Percentiles rank a stretch among this genome's conserved stretches.
Conservation (phyloP, 2,888 invertebrate genomes). For the Plagodis dolabraria region DNA sequence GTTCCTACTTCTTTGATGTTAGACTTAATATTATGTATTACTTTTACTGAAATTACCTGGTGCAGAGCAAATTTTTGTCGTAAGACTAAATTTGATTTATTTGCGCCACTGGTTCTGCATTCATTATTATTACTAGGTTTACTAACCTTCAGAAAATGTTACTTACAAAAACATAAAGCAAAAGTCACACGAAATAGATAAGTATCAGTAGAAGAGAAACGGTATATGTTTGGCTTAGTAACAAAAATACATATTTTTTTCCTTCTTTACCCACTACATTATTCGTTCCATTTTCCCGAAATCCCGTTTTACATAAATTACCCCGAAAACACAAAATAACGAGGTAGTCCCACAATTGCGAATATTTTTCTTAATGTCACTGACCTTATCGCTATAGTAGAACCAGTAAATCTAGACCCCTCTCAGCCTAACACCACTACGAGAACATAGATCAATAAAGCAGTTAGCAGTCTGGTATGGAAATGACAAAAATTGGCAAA, state of each 20-base stretch:
- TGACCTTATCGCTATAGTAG: constrained; percentile 43
- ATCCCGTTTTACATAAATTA: constrained; percentile 24
- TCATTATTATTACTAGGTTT: too few relatives aligned
- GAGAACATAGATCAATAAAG: constrained; percentile 40
- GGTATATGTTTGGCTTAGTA: constrained; percentile 2
- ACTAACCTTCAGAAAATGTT: too few relatives aligned
- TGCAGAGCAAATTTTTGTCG: too few relatives aligned
- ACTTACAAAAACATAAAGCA: too few relatives aligned
- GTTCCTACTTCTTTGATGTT: too few relatives aligned
- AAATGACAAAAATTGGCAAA: constrained; percentile 70
- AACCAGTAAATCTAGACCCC: constrained; percentile 45
- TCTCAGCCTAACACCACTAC: constrained; percentile 18
- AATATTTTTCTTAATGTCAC: constrained; percentile 50
- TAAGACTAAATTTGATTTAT: too few relatives aligned
- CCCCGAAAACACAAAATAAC: constrained; percentile 31
- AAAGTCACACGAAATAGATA: too few relatives aligned
- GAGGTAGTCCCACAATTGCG: constrained; percentile 31
- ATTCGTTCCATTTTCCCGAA: constrained; percentile 12
- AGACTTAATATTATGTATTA: too few relatives aligned
- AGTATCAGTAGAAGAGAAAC: background rate
- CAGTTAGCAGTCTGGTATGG: constrained; percentile 47
- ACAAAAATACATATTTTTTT: background rate
- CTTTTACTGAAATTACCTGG: too few relatives aligned
- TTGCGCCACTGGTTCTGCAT: too few relatives aligned
- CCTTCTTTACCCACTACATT: background rate